Evolutionary conservation across 2,113 vertebrate species (phyloP), one percentile per base, ranked within the genome.

Genomic region (Anhinga anhinga): DNA sequence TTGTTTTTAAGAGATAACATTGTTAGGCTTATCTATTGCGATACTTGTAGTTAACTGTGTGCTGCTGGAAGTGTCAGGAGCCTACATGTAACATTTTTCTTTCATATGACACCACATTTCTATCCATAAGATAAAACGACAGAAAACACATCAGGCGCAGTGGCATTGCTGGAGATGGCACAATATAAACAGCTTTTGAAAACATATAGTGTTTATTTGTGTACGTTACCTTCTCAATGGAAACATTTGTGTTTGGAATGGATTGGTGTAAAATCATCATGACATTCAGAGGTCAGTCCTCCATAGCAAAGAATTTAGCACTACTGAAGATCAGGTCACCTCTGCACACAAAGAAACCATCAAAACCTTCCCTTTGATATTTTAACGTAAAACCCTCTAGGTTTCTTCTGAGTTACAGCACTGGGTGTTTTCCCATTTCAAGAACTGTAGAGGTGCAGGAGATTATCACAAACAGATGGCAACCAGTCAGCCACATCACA

Each of bases 401-500:
- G 42, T 66, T 95, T 73, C 47, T 79, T 38, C 62, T 66, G 32
- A 76, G 49, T n/a, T 77, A 65, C 20, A 82, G 34, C 23, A 66
- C 19, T 58, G 10, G 15, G 26, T 49, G 55, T 67, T 90, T 83
- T 80, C 42, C 71, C 4, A 2, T 91, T 94, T 93, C 34, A 55
- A 38, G 45, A 88, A 32, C 25, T 58, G 15, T 70, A 45, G 84
- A 93, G 61, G 59, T 85, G 13, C 15, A 66, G 0, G 12, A 66
- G 58, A 53, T 89, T 95, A 95, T 94, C 53, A 90, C 45, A 96
- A 95, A 91, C 70, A 91, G 86, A 77, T 95, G 84, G 70, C 22
- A 91, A 77, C 27, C 50, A 55, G 58, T 73, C 81, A 91, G 23
- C 50, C 34, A 47, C 40, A 89, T 55, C 70, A 34, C 32, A 80